phyloP scores from a whole-genome alignment of 2,113 vertebrate species.

The Daboia siamensis region DNA sequence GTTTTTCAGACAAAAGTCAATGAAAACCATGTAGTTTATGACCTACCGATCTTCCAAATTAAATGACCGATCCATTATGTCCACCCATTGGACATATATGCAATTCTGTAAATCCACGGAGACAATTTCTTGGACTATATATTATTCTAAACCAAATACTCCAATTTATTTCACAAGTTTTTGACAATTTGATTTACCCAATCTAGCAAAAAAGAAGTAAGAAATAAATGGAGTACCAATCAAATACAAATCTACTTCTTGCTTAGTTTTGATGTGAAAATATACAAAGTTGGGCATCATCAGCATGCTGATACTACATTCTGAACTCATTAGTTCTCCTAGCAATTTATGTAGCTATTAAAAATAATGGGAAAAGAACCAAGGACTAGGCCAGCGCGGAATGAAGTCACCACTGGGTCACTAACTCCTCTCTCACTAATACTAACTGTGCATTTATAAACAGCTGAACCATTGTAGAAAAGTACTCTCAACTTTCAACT shows the following conservation, averaged over 20 bases:
- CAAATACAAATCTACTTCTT: neutral
- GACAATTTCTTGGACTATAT: neutral
- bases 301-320: neutral
- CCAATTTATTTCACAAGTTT: neutral
- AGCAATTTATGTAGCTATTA: neutral
- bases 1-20: slow-evolving; percentile 20
- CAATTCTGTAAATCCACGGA: neutral
- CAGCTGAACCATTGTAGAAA: neutral
- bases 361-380: neutral
- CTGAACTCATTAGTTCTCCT: neutral
- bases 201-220: neutral
- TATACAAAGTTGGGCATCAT: neutral
- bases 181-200: neutral
- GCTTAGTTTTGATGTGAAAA: neutral
- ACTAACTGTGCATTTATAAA: neutral
- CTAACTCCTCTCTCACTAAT: neutral
- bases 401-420: neutral
- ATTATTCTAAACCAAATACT: neutral
- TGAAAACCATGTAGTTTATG: slow-evolving; percentile 27
- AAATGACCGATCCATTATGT: neutral
- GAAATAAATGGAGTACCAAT: neutral
- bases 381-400: neutral
- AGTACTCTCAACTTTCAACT: neutral
- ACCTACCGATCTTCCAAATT: slow-evolving; percentile 12
- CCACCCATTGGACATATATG: neutral